A percentile compares a stretch with the other conserved stretches of the same genome.
Evolutionary conservation across 53 echinoderm and acorn worm species (phyloP).

Genomic region (Patiria pectinifera): DNA sequence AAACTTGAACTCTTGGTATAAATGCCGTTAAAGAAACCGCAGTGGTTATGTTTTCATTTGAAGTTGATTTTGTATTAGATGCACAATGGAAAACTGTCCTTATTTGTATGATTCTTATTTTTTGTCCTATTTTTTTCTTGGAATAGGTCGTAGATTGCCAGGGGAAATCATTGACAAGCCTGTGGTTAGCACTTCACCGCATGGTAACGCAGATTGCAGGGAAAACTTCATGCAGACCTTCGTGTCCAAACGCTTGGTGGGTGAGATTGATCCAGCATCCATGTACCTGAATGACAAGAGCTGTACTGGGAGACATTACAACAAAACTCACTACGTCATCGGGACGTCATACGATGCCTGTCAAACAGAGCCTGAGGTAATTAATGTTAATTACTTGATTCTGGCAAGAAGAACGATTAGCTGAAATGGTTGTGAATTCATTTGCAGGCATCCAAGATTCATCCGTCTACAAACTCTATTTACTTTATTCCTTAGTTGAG

Average conservation of each 20-base stretch:
- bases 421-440: not conserved
- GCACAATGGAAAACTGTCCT: not conserved
- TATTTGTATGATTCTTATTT: not conserved
- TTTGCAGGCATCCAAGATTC: no score
- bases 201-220: slow-evolving; percentile 41
- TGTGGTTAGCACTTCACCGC: not conserved
- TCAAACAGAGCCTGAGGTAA: slow-evolving; percentile 64
- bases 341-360: slow-evolving; percentile 84
- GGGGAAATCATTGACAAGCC: not conserved
- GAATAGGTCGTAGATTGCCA: slow-evolving; percentile 13
- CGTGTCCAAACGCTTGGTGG: slow-evolving; percentile 63
- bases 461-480: no score
- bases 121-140: not conserved
- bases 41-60: no score
- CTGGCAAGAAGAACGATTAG: not conserved
- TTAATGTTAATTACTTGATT: not conserved
- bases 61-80: no score
- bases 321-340: slow-evolving; percentile 70
- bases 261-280: slow-evolving; percentile 64
- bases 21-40: no score
- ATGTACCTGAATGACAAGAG: slow-evolving; percentile 77
- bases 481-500: no score
- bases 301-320: slow-evolving; percentile 74
- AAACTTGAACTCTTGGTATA: no score
- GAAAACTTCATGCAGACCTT: slow-evolving; percentile 79